These are phyloP conservation scores for Temnothorax nylanderi DNA, from an alignment of 1,140 invertebrate genomes.

Conservation along the genomic window DNA sequence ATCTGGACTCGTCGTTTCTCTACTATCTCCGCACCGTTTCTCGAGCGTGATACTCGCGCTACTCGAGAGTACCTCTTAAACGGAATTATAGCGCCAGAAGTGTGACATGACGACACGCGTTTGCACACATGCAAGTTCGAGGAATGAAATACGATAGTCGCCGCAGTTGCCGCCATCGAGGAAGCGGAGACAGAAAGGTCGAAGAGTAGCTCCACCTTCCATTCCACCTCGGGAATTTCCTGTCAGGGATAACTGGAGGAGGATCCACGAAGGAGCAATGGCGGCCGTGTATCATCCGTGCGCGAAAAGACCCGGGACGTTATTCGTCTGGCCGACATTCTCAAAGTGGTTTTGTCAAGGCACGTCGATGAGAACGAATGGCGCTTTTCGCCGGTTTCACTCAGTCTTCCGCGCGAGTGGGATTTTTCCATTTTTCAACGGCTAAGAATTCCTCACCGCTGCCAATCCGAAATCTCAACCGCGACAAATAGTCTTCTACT, in stretches of 20 bases:
- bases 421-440: constrained; percentile 54
- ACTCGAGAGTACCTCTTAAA: constrained; percentile 57
- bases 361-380: constrained; percentile 70
- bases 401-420: constrained; percentile 59
- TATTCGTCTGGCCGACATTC: constrained; percentile 68
- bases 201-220: constrained; percentile 64
- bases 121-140: constrained; percentile 45
- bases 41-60: constrained; percentile 17
- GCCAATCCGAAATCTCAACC: constrained; percentile 28
- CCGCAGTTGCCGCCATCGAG: constrained; percentile 5
- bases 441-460: constrained; percentile 29
- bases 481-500: constrained; percentile 42
- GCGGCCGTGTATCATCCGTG: constrained; percentile 67
- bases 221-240: constrained; percentile 69
- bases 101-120: constrained; percentile 29
- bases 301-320: constrained; percentile 65
- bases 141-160: constrained; percentile 66
- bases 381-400: constrained; percentile 35
- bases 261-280: constrained; percentile 65
- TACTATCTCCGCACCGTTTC: constrained; percentile 4
- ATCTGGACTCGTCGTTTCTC: not conserved
- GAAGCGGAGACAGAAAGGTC: constrained; percentile 41
- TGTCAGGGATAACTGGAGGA: constrained; percentile 53
- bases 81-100: constrained; percentile 64
- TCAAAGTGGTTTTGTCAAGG: constrained; percentile 68